A percentile compares a stretch with the other conserved stretches of the same genome.
Evolutionary conservation across 1,140 invertebrate species (phyloP).

Genomic region (Berghia stephanieae): DNA sequence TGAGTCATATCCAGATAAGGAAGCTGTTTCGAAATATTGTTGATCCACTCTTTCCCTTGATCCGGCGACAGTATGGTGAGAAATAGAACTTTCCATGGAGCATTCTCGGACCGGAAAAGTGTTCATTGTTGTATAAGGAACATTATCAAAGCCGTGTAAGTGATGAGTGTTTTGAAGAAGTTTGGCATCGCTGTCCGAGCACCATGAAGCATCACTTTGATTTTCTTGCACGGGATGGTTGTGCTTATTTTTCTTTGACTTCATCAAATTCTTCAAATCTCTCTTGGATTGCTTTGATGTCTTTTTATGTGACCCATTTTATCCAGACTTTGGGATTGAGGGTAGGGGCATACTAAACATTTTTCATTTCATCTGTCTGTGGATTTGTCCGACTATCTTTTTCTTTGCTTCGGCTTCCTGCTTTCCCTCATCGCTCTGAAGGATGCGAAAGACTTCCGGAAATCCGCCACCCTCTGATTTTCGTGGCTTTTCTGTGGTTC

Average conservation of each 20-base stretch:
- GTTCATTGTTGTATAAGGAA: neutral
- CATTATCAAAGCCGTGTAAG: neutral
- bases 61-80: slow-evolving; percentile 3
- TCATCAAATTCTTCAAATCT: slow-evolving; percentile 9
- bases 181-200: slow-evolving; percentile 22
- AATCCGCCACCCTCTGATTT: neutral
- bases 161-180: neutral
- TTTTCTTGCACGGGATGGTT: neutral
- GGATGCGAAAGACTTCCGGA: slow-evolving; percentile 25
- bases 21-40: slow-evolving; percentile 23
- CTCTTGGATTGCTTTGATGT: slow-evolving; percentile 16
- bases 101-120: slow-evolving; percentile 8
- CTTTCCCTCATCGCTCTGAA: slow-evolving; percentile 9
- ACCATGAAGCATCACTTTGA: slow-evolving; percentile 15
- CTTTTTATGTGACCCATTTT: slow-evolving; percentile 12
- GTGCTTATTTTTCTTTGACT: slow-evolving; percentile 9
- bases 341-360: slow-evolving; percentile 22
- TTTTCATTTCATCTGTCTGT: neutral
- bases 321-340: neutral
- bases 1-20: slow-evolving; percentile 29
- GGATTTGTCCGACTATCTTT: neutral
- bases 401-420: neutral
- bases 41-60: slow-evolving; percentile 21
- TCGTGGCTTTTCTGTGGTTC: neutral
- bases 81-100: slow-evolving; percentile 29